Conservation (phyloP, 2,888 invertebrate genomes). For the Pilophorus perplexus region DNA sequence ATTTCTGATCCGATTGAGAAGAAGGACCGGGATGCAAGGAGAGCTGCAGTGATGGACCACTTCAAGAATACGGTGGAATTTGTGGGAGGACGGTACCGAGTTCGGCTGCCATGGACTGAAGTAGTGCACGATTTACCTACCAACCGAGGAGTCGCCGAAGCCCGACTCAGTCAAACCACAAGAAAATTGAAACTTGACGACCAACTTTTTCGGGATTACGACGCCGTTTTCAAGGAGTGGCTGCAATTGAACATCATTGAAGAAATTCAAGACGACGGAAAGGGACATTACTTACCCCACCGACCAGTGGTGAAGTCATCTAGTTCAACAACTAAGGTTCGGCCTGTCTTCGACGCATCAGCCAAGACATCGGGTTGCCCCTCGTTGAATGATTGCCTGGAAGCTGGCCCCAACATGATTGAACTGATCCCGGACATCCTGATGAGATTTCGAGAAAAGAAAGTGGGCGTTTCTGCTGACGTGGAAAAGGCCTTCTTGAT, state of each 20-base stretch:
- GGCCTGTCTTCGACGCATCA: slow-evolving; percentile 39
- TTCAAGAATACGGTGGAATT: slow-evolving; percentile 26
- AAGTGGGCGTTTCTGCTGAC: no score
- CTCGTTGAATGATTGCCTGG: slow-evolving; percentile 30
- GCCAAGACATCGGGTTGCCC: slow-evolving; percentile 14
- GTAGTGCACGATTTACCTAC: slow-evolving; percentile 13
- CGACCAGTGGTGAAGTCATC: slow-evolving; percentile 13
- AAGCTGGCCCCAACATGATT: slow-evolving; percentile 36
- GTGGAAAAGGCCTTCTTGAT: no score
- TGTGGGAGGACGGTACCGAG: slow-evolving; percentile 34
- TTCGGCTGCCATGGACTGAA: slow-evolving; percentile 37
- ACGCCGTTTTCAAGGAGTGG: slow-evolving; percentile 7
- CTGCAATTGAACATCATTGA: not conserved
- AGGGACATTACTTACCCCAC: slow-evolving; percentile 34
- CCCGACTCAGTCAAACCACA: slow-evolving; percentile 17
- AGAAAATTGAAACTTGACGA: not conserved
- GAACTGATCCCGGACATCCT: slow-evolving; percentile 32
- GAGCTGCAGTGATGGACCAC: no score
- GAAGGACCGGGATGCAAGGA: no score
- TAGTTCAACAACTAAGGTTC: slow-evolving; percentile 19
- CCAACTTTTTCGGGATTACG: not conserved
- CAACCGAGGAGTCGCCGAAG: slow-evolving; percentile 20
- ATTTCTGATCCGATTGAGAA: slow-evolving; percentile 3
- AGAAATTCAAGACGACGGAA: not conserved
- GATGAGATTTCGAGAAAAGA: slow-evolving; percentile 19